Evolutionary conservation across 2,113 vertebrate genomes (phyloP).

Genomic region (Rhadina sibilatrix): DNA sequence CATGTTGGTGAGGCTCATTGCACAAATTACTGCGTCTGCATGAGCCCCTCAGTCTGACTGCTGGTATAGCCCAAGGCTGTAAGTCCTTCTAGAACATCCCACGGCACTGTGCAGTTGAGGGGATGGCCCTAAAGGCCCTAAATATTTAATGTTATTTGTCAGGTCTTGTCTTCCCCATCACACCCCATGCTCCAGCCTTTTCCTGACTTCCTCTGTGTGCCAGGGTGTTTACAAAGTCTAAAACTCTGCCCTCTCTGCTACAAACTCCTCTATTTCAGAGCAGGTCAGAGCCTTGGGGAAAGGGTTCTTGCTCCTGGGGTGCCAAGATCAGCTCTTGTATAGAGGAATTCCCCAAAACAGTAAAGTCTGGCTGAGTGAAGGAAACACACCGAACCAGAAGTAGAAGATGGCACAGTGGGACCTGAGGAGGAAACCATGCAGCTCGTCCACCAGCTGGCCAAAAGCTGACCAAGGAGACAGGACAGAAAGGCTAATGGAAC

Average conservation of each 20-base stretch:
- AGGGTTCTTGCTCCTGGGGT: not conserved
- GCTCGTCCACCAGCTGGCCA: not conserved
- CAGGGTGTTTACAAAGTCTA: not conserved
- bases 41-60: not conserved
- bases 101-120: not conserved
- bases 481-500: not conserved
- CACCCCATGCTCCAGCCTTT: not conserved
- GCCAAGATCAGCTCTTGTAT: not conserved
- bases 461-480: not conserved
- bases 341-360: not conserved
- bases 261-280: not conserved
- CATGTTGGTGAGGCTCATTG: not conserved
- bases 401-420: not conserved
- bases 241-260: not conserved
- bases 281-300: not conserved
- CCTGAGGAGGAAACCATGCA: not conserved
- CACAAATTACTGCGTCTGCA: not conserved
- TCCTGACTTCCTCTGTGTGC: not conserved
- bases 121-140: not conserved
- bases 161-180: not conserved
- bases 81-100: not conserved
- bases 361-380: not conserved
- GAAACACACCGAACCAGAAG: not conserved
- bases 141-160: not conserved
- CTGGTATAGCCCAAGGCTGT: not conserved